Percentiles rank a stretch among this genome's conserved stretches.
Evolutionary conservation across 2,797 vertebrate genomes (phyloP).

Genomic region (Leontocebus nigricollis): DNA sequence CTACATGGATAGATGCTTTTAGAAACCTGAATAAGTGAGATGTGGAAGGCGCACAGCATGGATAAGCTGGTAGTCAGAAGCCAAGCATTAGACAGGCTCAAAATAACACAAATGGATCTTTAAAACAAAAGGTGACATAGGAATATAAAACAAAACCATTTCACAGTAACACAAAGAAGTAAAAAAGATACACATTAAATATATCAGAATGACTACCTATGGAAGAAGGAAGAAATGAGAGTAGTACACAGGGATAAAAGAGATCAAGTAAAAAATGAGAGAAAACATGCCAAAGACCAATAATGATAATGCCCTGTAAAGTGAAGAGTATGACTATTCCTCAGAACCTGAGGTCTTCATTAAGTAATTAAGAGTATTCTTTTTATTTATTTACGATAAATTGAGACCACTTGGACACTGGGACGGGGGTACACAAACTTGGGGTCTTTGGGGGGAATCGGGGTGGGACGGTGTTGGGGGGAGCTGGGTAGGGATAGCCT

Average conservation of each 20-base stretch:
- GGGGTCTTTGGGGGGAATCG: no score
- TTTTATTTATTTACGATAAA: neutral
- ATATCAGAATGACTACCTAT: neutral
- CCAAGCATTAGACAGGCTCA: neutral
- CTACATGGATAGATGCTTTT: neutral
- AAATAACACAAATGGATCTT: neutral
- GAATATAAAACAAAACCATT: neutral
- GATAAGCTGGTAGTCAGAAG: neutral
- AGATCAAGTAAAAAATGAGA: neutral
- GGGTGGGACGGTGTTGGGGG: no score
- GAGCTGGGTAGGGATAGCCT: no score
- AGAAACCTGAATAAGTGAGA: neutral
- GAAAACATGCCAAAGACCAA: neutral
- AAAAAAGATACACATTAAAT: neutral
- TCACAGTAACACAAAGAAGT: neutral
- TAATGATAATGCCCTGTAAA: neutral
- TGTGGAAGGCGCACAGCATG: neutral
- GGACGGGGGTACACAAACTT: no score
- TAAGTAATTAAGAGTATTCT: conserved; percentile 8
- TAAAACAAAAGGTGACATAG: neutral
- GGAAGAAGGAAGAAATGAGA: neutral
- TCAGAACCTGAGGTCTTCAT: neutral
- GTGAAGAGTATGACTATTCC: neutral
- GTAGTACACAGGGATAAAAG: neutral
- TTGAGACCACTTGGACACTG: no score